Evolutionary conservation across 2,797 vertebrate species (phyloP).

Genomic region (Scolopax rusticola): DNA sequence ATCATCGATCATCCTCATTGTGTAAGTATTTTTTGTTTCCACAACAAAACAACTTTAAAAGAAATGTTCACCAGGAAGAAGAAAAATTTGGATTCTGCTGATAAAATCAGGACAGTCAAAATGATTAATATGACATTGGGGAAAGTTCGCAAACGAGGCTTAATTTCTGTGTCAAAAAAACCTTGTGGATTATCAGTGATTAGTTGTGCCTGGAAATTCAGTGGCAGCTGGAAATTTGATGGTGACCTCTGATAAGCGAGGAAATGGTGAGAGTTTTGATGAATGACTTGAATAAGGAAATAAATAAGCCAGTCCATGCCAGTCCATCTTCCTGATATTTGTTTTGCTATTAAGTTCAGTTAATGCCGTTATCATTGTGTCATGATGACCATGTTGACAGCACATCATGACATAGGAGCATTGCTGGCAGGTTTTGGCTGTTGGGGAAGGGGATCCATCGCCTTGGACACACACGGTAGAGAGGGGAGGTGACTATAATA

Average conservation of each 20-base stretch:
- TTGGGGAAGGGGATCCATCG: neutral
- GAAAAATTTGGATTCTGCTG: constrained; percentile 5
- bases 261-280: constrained; percentile 51
- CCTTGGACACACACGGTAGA: neutral
- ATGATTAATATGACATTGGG: constrained; percentile 51
- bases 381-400: constrained; percentile 21
- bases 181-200: constrained; percentile 32
- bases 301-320: neutral
- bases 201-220: constrained; percentile 48
- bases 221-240: constrained; percentile 64
- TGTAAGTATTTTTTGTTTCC: constrained; percentile 56
- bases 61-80: constrained; percentile 50
- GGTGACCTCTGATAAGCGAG: constrained; percentile 50
- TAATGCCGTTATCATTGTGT: constrained; percentile 22
- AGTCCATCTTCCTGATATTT: constrained; percentile 21
- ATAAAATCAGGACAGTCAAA: constrained; percentile 63
- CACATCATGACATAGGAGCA: neutral
- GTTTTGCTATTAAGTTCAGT: constrained; percentile 51
- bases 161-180: constrained; percentile 50
- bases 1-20: constrained; percentile 24
- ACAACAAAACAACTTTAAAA: constrained; percentile 39
- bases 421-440: neutral
- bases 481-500: neutral
- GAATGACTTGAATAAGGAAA: constrained; percentile 48
- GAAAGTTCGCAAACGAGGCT: neutral